Evolutionary conservation across 35 echinoderm and acorn worm species (phyloP).

Genomic region (Anneissia japonica): DNA sequence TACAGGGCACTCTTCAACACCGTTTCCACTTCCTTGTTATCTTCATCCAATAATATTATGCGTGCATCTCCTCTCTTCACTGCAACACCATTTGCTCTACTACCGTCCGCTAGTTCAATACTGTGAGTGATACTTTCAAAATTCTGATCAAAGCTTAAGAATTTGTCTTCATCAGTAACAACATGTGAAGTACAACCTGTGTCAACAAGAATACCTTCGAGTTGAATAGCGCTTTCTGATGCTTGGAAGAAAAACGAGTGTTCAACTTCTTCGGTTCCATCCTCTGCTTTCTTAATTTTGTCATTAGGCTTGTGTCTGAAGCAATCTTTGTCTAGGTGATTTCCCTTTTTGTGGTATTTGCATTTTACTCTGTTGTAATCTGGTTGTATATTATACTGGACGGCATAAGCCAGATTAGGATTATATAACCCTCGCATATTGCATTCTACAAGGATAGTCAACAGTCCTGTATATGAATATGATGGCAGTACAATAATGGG

Average conservation of each 20-base stretch:
- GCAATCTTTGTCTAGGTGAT: neutral
- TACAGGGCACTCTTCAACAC: neutral
- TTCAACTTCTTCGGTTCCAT: too few relatives aligned
- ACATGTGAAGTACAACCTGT: neutral
- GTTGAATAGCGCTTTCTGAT: neutral
- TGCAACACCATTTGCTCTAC: neutral
- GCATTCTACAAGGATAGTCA: too few relatives aligned
- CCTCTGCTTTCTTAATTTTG: neutral
- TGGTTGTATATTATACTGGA: too few relatives aligned
- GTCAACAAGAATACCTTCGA: neutral
- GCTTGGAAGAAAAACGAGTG: neutral
- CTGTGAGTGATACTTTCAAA: neutral
- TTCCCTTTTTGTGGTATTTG: neutral
- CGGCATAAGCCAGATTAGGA: too few relatives aligned
- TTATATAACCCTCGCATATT: too few relatives aligned
- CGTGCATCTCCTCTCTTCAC: conserved; percentile 12
- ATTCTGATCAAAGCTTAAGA: neutral
- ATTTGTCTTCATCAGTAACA: neutral
- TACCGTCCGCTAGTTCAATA: conserved; percentile 6
- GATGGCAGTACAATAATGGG: too few relatives aligned
- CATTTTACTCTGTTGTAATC: neutral
- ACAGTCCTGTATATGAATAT: too few relatives aligned
- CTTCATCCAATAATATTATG: neutral
- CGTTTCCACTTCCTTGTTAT: neutral
- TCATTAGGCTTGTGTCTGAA: neutral